Evolutionary conservation across 2,797 vertebrate genomes (phyloP), one percentile per base, ranked within the genome.

Genomic region (Smutsia temminckii): DNA sequence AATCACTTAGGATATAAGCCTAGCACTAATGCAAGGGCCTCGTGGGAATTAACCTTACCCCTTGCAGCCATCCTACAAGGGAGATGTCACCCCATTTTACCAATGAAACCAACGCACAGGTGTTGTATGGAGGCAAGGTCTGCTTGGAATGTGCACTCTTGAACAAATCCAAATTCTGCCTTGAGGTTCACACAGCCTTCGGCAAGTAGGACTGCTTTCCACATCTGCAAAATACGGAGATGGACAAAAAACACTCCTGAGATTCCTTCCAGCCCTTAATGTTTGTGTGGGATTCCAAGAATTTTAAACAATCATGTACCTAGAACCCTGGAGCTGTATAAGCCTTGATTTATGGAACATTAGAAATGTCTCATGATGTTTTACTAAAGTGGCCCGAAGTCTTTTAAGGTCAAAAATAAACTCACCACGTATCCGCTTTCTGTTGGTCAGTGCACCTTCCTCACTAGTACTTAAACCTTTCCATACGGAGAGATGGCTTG

Each of bases 391-490:
- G 37, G 32, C 57, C 84, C 74, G 21, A 57, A 27, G 37, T 53
- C 75, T 94, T 46, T 91, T 27, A 81, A 72, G n/a, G 29, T 69
- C 91, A 81, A 92, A 96, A 89, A 57, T 75, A 83, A 53, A 66
- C 25, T 7, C 29, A 23, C 66, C 66, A 23, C 10, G 25, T 85
- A 34, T 64, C 25, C 46, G 18, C 21, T 72, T 34, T 68, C 40
- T 78, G 21, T 78, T 23, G n/a, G n/a, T 63, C 32, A 20, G 14
- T 10, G 66, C 17, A 53, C 51, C 61, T 86, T 90, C 66, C 51
- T 80, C 57, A 64, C 40, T 37, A 59, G 40, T 34, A 42, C 42
- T 84, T 69, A 21, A 59, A 42, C 40, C 46, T 77, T 85, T 42
- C 37, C 34, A 8, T 53, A 49, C 12, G 18, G 63, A 85, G 37